Base-by-base conservation (phyloP, 2,113 vertebrate genomes). In the Sapajus apella region DNA sequence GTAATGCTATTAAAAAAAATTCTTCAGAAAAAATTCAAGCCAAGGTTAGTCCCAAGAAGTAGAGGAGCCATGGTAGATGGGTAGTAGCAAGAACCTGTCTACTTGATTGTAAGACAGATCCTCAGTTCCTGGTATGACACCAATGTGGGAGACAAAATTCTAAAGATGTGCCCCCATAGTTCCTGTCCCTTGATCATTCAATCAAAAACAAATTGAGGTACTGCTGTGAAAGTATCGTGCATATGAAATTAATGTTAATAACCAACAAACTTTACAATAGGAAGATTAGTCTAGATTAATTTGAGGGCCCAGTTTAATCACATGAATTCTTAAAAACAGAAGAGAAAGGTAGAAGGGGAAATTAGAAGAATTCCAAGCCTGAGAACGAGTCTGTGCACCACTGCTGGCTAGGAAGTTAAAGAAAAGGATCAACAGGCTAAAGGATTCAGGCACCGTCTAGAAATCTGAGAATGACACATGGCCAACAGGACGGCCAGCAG, bases 291-390 rank as follows among this genome's bases (percentile, higher is more conserved):
- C 72, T 43, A 43, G 4, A 79, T 73, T 83, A 86, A 82, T 12
- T 10, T 0, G 1, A 58, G 6, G 8, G 7, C 0, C 21, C 40
- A 47, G 4, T n/a, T 18, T 13, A 75, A 89, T 45, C 27, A 61
- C 18, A 68, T 5, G 9, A 95, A 91, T 25, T 80, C 76, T 95
- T 76, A 30, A 70, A 82, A 61, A 61, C 30, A 81, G 76, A 85
- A 76, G 20, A 75, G 30, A 91, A 85, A 55, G 3, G 23, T 47
- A 94, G 35, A 87, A 47, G 14, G 40, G 30, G 18, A 56, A 56
- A 14, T 64, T 79, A 93, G 66, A 72, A 23, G 47, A 81, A 81
- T 95, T 66, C 8, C 27, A 94, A 92, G 66, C 21, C 20, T 47
- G 32, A 55, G 11, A 94, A 47, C 1, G 27, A 82, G 70, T 73